These are phyloP conservation scores for Sisyra terminalis DNA, from an alignment of 2,888 invertebrate species.

Conservation along the genomic window DNA sequence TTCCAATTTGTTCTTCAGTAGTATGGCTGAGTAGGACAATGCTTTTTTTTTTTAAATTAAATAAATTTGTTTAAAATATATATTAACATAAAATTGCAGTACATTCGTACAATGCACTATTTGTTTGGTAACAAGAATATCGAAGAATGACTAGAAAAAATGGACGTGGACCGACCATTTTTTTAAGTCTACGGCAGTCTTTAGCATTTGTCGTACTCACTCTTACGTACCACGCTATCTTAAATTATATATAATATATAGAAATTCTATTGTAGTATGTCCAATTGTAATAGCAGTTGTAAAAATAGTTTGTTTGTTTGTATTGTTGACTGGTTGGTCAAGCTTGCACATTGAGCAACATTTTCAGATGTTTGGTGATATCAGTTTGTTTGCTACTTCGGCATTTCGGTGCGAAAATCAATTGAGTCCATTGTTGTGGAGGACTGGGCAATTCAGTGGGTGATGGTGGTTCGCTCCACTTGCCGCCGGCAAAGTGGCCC, in stretches of 20 bases:
- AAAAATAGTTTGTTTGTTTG: constrained; percentile 6
- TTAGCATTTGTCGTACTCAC: constrained; percentile 27
- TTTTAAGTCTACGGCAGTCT: background rate
- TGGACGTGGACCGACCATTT: background rate
- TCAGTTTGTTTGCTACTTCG: constrained; percentile 21
- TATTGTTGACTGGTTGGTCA: constrained; percentile 18
- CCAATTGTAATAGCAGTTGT: constrained; percentile 4
- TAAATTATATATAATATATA: constrained; percentile 7
- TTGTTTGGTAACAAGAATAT: constrained; percentile 1
- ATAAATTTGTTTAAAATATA: too few species aligned
- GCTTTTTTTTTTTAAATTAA: constrained; percentile 1
- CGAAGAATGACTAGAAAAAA: background rate
- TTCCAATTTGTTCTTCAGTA: constrained; percentile 5
- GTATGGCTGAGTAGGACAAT: constrained; percentile 31
- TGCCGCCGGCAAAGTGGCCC: constrained; percentile 46
- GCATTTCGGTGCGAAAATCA: constrained; percentile 36
- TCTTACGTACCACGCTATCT: constrained; percentile 18
- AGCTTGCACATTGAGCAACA: constrained; percentile 28
- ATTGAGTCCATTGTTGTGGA: constrained; percentile 53
- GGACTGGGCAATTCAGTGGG: constrained; percentile 55
- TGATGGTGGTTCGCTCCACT: constrained; percentile 53
- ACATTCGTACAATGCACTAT: background rate
- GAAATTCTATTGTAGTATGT: constrained; percentile 8
- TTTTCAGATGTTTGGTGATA: constrained; percentile 24
- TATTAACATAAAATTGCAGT: background rate